Evolutionary conservation across 1,140 invertebrate genomes (phyloP), one percentile per base, ranked within the genome.

Genomic region (Lasioglossum baleicum): DNA sequence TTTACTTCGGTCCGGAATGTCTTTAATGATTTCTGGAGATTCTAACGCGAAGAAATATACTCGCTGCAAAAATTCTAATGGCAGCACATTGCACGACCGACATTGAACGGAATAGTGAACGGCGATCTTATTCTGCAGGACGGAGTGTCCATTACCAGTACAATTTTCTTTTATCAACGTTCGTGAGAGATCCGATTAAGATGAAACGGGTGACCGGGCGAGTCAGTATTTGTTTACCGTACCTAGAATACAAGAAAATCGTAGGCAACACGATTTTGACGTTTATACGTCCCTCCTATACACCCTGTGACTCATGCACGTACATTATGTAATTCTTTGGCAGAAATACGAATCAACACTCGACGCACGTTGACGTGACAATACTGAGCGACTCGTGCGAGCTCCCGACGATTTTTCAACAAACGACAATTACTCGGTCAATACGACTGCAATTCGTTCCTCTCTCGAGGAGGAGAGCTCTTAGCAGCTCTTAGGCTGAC

Each of bases 311-410:
- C 83, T 90, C 87, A 90, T 89, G 83, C 84, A 81, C 77, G 76
- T 83, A 82, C 80, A 89, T 90, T 90, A 90, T 89, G 72, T 90
- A 90, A 90, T 89, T 88, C 82, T 80, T 68, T 31, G 58, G 58
- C 63, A 63, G 44, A 70, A 85, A 78, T 75, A 63, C 48, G 42
- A 79, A 84, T 67, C 31, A 67, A 74, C 65, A 65, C 60, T 65
- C 22, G 35, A n/a, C 35, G 26, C 42, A 42, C 75, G 51, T 66
- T 56, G 68, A 65, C 17, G 48, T 63, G 51, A 63, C 15, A 35
- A 53, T 74, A 48, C 58, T 17, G 17, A 69, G 51, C 35, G 22
- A 13, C 20, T 40, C 56, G 61, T 13, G 58, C n/a, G n/a, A 40
- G 10, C 35, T 31, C 42, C n/a, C 76, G 48, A 44, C 31, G 7